Percentiles rank a stretch among this genome's conserved stretches.
Conservation (phyloP, 2,888 invertebrate genomes). For the Oconnorella tubifera region DNA sequence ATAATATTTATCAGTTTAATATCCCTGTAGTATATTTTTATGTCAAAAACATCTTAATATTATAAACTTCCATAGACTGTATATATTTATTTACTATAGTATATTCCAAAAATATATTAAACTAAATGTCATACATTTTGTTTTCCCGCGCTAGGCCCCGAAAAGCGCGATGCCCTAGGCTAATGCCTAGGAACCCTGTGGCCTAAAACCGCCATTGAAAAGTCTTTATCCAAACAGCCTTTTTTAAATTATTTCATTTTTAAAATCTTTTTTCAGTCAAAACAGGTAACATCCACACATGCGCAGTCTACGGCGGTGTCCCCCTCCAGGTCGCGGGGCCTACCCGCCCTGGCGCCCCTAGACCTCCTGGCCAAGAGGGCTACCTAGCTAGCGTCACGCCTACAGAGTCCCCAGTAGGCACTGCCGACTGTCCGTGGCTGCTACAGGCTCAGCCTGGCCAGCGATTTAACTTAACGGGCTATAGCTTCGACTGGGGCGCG, state of each 20-base stretch:
- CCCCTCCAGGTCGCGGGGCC: slow-evolving; percentile 3
- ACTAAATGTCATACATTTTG: too few relatives aligned
- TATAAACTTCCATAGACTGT: too few relatives aligned
- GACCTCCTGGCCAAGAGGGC: not conserved
- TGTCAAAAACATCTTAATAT: too few relatives aligned
- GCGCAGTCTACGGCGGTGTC: slow-evolving; percentile 12
- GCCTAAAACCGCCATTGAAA: too few relatives aligned
- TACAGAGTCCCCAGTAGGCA: slow-evolving; percentile 17
- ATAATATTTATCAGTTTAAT: too few relatives aligned
- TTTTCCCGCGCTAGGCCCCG: too few relatives aligned
- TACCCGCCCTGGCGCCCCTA: slow-evolving; percentile 6
- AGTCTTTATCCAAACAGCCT: too few relatives aligned
- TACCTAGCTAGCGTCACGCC: slow-evolving; percentile 16
- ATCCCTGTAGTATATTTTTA: too few relatives aligned
- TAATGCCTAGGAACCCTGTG: too few relatives aligned
- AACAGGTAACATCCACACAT: slow-evolving; percentile 14
- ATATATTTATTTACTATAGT: too few relatives aligned
- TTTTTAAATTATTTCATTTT: not conserved
- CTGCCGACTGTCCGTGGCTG: slow-evolving; percentile 21
- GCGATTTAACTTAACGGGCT: slow-evolving; percentile 22
- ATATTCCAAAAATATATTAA: too few relatives aligned
- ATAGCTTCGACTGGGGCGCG: slow-evolving; percentile 14
- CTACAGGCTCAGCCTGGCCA: slow-evolving; percentile 22
- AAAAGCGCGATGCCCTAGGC: too few relatives aligned
- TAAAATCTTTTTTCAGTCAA: not conserved